Base-by-base conservation (phyloP, 2,113 vertebrate species). In the Phalacrocorax carbo region DNA sequence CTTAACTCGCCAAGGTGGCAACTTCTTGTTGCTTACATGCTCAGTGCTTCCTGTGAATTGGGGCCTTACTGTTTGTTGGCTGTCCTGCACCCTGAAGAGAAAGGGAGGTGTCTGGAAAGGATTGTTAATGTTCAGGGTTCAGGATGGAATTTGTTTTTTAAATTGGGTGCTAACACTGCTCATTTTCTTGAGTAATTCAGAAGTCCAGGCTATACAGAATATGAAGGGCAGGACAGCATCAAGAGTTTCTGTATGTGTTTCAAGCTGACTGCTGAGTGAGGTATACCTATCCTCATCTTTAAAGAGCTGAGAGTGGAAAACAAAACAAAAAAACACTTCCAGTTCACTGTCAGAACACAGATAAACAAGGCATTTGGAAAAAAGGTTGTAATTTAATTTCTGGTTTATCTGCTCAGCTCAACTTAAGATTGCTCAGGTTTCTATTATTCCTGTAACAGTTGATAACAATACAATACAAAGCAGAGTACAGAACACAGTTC, bases 21-120 rank as follows among this genome's bases (percentile, higher is more conserved):
- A 2, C 38, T 87, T 49, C 25, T 40, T 62, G 26, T 32, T 8
- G 5, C 22, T 40, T 49, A 20, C 0, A 0, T 57, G 57, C 64
- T 66, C n/a, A 13, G 0, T 54, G 40, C 49, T 44, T 61, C 34
- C 71, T 83, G 34, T 69, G 58, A 40, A 42, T 14, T 34, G 25
- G 11, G 23, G 10, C 68, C 66, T 79, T 44, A 5, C 34, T 79
- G 46, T 32, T 51, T 46, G n/a, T 15, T 72, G 54, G 21, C 60
- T 68, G 32, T 64, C 34, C 54, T 65, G 57, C 11, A 49, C 19
- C 36, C 54, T 69, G 52, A n/a, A 78, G 65, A 62, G 60, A 72
- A 54, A 44, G 58, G 55, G 29, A 20, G 2, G 2, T 27, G 13
- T 69, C n/a, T 82, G 51, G 57, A 57, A 95, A 91, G 23, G 7